Percentiles rank a stretch among this genome's conserved stretches.
These are phyloP conservation scores for Bufo bufo DNA, from an alignment of 2,113 vertebrate genomes.

Conservation along the genomic window DNA sequence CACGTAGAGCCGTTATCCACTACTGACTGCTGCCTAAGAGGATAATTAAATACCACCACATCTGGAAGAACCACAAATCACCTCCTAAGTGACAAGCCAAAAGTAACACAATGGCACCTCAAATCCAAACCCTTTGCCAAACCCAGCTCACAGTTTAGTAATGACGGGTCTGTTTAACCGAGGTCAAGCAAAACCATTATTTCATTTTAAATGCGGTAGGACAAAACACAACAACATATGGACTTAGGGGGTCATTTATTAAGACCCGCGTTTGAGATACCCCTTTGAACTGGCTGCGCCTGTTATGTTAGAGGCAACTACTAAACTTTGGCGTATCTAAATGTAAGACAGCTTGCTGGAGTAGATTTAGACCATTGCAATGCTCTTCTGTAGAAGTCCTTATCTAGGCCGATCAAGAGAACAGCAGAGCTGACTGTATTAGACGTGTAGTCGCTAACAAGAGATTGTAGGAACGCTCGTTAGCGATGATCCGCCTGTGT, in stretches of 20 bases:
- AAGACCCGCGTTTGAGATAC: no score
- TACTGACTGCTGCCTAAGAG: neutral
- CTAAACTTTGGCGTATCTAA: no score
- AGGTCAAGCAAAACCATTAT: neutral
- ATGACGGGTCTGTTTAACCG: neutral
- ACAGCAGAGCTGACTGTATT: no score
- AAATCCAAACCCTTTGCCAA: neutral
- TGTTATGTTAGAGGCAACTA: no score
- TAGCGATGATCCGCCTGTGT: no score
- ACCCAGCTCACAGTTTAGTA: conserved; percentile 3
- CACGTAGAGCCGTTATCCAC: neutral
- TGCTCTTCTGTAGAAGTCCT: no score
- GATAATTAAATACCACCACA: conserved; percentile 11
- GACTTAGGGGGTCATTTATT: neutral
- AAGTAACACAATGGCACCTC: neutral
- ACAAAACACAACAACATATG: conserved; percentile 1
- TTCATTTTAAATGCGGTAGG: neutral
- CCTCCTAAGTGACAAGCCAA: conserved; percentile 18
- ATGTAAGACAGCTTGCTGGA: no score
- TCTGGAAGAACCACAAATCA: conserved; percentile 22
- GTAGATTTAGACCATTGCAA: no score
- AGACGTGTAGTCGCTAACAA: no score
- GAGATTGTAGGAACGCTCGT: no score
- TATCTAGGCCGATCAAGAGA: no score
- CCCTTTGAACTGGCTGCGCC: no score